Conservation (phyloP, 2,797 vertebrate genomes). For the Acrossocheilus wenchowensis region DNA sequence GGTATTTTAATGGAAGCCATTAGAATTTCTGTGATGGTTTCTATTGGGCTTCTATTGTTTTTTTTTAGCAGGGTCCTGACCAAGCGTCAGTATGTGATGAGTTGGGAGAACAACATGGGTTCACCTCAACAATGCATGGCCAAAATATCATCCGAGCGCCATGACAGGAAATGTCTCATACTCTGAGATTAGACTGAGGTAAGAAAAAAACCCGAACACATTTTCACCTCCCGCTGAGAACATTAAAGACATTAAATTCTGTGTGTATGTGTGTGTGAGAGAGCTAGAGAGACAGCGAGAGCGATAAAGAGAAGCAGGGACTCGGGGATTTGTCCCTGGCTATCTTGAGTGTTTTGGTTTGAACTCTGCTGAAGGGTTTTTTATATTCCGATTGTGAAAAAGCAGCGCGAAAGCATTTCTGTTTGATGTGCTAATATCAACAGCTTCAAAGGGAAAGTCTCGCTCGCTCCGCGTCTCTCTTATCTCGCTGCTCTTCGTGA, state of each 20-base stretch:
- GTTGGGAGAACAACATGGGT: no score
- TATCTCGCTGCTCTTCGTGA: background rate
- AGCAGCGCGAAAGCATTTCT: conserved; percentile 39
- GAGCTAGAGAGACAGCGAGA: conserved; percentile 3
- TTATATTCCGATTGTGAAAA: conserved; percentile 43
- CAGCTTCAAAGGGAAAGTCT: conserved; percentile 56
- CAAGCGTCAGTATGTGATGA: no score
- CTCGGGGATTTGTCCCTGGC: conserved; percentile 45
- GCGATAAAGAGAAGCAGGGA: conserved; percentile 21
- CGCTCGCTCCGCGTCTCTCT: conserved; percentile 40
- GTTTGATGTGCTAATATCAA: conserved; percentile 63
- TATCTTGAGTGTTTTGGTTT: conserved; percentile 46
- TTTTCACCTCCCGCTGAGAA: conserved; percentile 15
- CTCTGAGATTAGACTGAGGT: conserved; percentile 41
- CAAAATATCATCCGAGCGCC: conserved; percentile 56
- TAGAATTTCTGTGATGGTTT: no score
- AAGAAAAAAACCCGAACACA: conserved; percentile 38
- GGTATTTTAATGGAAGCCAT: no score
- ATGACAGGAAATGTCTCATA: conserved; percentile 55
- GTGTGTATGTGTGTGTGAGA: background rate
- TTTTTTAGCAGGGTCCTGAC: no score
- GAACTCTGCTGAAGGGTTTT: conserved; percentile 36
- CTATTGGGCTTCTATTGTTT: no score
- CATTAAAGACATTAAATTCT: conserved; percentile 5
- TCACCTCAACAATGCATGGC: conserved; percentile 43